phyloP scores from a whole-genome alignment of 2,888 invertebrate genomes.

The Hypolimnas misippus region DNA sequence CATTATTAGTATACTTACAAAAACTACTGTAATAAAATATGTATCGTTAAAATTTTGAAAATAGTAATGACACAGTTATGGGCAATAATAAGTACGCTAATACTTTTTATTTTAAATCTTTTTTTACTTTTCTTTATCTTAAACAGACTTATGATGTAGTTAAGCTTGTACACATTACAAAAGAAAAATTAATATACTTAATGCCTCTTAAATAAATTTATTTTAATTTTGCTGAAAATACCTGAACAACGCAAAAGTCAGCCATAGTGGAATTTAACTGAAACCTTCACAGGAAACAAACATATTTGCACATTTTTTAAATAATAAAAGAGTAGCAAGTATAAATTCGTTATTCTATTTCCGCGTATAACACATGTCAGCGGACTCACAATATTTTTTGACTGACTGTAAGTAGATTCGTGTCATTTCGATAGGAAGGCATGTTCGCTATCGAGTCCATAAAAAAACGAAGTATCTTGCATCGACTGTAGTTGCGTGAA shows the following conservation, averaged over 20 bases:
- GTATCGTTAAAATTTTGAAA: too few relatives aligned
- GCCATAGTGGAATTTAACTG: conserved; percentile 38
- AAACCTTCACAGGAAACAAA: background rate
- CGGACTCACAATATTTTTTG: conserved; percentile 60
- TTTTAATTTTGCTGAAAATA: too few relatives aligned
- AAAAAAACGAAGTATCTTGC: conserved; percentile 61
- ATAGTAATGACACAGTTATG: too few relatives aligned
- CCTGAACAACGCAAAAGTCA: conserved; percentile 46
- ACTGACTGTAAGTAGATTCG: conserved; percentile 59
- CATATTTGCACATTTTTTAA: conserved; percentile 3
- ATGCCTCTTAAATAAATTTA: too few relatives aligned
- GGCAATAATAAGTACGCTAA: too few relatives aligned
- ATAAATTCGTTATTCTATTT: conserved; percentile 25
- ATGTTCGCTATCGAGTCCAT: conserved; percentile 61
- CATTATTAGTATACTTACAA: too few relatives aligned
- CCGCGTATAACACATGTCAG: conserved; percentile 53
- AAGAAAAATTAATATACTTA: too few relatives aligned
- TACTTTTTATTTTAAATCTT: too few relatives aligned
- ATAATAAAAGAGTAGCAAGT: background rate
- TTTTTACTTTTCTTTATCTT: too few relatives aligned
- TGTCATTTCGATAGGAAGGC: conserved; percentile 56
- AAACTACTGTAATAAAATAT: too few relatives aligned
- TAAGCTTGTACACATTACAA: too few relatives aligned
- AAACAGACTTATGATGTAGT: too few relatives aligned
- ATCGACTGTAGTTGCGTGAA: conserved; percentile 62